Evolutionary conservation across 2,888 invertebrate genomes (phyloP).

Genomic region (Zygogramma bicolorata): DNA sequence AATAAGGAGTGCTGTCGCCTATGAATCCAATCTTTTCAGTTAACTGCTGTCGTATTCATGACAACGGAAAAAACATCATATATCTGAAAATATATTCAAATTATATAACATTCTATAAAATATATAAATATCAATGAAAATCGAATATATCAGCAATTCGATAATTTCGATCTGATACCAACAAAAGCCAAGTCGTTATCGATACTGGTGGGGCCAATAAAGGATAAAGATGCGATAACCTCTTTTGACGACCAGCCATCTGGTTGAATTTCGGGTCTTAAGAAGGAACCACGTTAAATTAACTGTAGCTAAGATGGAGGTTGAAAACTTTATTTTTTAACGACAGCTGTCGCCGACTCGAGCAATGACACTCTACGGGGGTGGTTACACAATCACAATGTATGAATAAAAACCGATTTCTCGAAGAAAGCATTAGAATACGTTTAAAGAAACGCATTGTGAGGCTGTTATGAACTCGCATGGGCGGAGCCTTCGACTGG

Average conservation of each 20-base stretch:
- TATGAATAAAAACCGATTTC: conserved; percentile 62
- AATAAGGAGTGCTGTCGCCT: too few relatives aligned
- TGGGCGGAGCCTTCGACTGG: conserved; percentile 22
- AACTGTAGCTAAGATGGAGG: conserved; percentile 68
- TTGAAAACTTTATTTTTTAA: conserved; percentile 68
- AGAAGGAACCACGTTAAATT: conserved; percentile 65
- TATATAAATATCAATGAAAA: not conserved
- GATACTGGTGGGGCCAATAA: not conserved
- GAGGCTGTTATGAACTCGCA: conserved; percentile 33
- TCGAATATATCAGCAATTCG: not conserved
- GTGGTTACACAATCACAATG: conserved; percentile 68
- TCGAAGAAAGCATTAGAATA: conserved; percentile 62
- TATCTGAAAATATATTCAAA: too few relatives aligned
- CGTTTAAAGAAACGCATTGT: conserved; percentile 60
- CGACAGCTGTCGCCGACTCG: conserved; percentile 62
- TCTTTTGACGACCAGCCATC: conserved; percentile 50
- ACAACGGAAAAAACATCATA: too few relatives aligned
- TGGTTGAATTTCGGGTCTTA: conserved; percentile 41
- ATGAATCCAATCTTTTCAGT: too few relatives aligned
- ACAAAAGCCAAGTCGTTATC: conserved; percentile 1
- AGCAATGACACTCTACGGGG: conserved; percentile 66
- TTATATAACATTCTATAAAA: too few relatives aligned
- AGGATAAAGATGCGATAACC: conserved; percentile 47
- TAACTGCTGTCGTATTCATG: too few relatives aligned
- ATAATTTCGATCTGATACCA: not conserved